Evolutionary conservation across 2,113 vertebrate genomes (phyloP), one percentile per base, ranked within the genome.

Genomic region (Chaetops frenatus): DNA sequence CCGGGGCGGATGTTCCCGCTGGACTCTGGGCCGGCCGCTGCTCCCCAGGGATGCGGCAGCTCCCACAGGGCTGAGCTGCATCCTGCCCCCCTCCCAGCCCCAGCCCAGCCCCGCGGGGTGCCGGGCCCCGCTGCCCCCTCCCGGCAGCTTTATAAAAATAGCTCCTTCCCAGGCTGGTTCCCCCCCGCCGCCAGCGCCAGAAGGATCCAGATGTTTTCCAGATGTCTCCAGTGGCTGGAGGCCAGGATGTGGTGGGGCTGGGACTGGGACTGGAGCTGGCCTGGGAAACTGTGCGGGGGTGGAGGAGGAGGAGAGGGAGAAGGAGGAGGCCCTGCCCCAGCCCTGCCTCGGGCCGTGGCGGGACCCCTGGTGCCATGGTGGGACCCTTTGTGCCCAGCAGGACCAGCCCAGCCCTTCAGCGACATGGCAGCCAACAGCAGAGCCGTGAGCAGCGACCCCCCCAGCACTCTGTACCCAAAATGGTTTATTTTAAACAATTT

Each of bases 141-240:
- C 53, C 70, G 33, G 17, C 62, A 44, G 11, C 35, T 80, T 78
- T 76, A 40, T 90, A 97, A 97, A 98, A 98, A 98, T 98, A 98
- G 95, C 88, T 92, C 24, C 92, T 98, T 98, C 97, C 97, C 97
- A 97, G 96, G 96, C 95, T 29, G 12, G 72, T 95, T 94, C 94
- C 90, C 94, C 94, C 28, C 88, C 15, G 64, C 92, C 44, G 35
- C 76, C 58, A 70, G 86, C 58, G 9, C 40, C 94, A 90, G 98
- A 95, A 77, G 84, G 64, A 88, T 92, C 97, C 98, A 98, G 97
- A 98, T 98, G 98, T 97, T 95, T 74, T 93, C 98, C 98, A 98
- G 96, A 98, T 98, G 98, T 97, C 94, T 80, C 31, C 62, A 9
- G 48, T 45, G 84, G 88, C 95, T 42, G 56, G 62, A 67, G 56